Evolutionary conservation across 2,113 vertebrate genomes (phyloP).

Genomic region (Madoqua kirkii): DNA sequence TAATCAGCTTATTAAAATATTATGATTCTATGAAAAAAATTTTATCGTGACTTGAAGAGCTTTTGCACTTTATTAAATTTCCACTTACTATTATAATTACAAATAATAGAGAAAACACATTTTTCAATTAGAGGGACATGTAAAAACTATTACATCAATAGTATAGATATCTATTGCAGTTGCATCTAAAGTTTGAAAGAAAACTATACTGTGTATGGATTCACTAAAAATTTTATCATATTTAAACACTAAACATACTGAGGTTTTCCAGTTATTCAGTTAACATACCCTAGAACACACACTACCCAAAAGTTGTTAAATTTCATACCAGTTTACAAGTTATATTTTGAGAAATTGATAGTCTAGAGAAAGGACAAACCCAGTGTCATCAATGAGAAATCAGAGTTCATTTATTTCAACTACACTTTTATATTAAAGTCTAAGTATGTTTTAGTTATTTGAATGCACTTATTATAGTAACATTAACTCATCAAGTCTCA

Average conservation of each 20-base stretch:
- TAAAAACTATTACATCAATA: not conserved
- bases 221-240: not conserved
- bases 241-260: not conserved
- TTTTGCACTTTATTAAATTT: not conserved
- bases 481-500: not conserved
- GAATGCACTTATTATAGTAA: not conserved
- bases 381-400: not conserved
- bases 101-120: not conserved
- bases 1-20: constrained; percentile 2
- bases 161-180: not conserved
- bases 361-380: not conserved
- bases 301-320: not conserved
- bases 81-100: not conserved
- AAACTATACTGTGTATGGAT: not conserved
- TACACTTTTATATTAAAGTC: not conserved
- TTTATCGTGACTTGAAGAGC: not conserved
- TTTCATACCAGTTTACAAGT: not conserved
- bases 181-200: not conserved
- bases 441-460: not conserved
- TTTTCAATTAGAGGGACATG: not conserved
- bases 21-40: not conserved
- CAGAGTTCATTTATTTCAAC: not conserved
- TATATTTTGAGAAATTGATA: not conserved
- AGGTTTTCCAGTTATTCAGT: not conserved
- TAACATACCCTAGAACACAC: not conserved